phyloP scores from a whole-genome alignment of 2,797 vertebrate genomes.

The Xiphorhynchus erythropygius region DNA sequence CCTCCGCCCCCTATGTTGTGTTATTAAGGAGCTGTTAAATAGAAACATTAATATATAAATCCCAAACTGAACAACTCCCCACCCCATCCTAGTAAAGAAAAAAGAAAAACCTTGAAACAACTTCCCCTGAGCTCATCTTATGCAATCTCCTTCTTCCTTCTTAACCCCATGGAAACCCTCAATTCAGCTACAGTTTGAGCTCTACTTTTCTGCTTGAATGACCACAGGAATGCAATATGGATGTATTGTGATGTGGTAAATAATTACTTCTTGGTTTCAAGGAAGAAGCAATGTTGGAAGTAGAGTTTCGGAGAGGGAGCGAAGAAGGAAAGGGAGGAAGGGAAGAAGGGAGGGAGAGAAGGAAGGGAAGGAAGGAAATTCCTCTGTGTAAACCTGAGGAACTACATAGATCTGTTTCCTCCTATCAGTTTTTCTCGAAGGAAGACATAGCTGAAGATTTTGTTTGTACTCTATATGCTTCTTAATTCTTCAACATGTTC shows the following conservation, averaged over 20 bases:
- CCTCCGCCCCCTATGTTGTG: not conserved
- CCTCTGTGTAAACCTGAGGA: not conserved
- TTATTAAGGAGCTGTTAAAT: not conserved
- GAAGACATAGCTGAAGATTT: not conserved
- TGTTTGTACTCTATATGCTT: slow-evolving; percentile 18
- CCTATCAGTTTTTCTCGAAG: not conserved
- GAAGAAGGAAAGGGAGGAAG: not conserved
- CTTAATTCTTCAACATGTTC: not conserved
- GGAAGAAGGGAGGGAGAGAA: too few species aligned
- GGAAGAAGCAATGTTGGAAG: not conserved
- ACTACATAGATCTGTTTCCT: not conserved
- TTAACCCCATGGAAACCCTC: not conserved
- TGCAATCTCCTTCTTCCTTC: not conserved
- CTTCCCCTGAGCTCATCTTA: not conserved
- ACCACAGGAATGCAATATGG: not conserved
- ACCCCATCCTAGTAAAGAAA: accelerated
- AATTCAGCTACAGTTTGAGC: not conserved
- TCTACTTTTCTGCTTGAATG: not conserved
- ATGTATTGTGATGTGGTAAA: not conserved
- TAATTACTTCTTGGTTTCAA: not conserved
- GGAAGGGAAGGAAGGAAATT: not conserved
- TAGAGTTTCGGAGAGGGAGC: not conserved
- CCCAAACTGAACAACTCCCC: not conserved
- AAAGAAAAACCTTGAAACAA: not conserved
- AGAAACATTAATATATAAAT: not conserved